Evolutionary conservation across 2,113 vertebrate species (phyloP), one percentile per base, ranked within the genome.

Genomic region (Mugil cephalus): DNA sequence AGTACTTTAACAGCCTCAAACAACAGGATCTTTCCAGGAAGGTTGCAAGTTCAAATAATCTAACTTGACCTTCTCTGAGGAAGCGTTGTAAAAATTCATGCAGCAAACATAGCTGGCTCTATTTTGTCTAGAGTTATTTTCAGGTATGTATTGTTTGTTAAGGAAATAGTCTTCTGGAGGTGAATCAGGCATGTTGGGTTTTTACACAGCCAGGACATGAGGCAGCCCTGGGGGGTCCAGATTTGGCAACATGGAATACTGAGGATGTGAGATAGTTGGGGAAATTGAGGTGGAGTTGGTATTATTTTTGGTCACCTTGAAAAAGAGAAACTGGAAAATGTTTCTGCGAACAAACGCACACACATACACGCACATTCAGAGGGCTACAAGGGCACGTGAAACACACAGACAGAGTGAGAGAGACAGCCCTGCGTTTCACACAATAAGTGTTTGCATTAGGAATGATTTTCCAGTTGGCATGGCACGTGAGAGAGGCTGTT

Each of bases 281-380:
- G 24, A 30, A 83, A 66, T 77, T 53, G 85, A 42, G 21, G 8
- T 36, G 73, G 45, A 67, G 58, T 15, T 39, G 9, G 55, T 63
- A 65, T 90, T 92, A 89, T 93, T 93, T 93, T 91, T 91, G 83
- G 83, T 85, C 39, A 83, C 59, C 43, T 53, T 80, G 35, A 4
- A 35, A 55, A 30, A 39, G 13, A 80, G 69, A 76, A 69, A 78
- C 60, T 87, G 77, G 80, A 83, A 87, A 89, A 85, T 62, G 72
- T 83, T 60, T 74, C 38, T 19, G 36, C 19, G 53, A 14, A 10
- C 55, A 15, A 15, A 48, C 48, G 59, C 39, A 14, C 24, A 30
- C 24, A 30, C 24, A 30, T 5, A 30, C 5, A 5, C 24, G 5
- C 24, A 30, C 24, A 30, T 5, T 2, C 48, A 43, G 58, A 43